Evolutionary conservation across 2,888 invertebrate genomes (phyloP).

Genomic region (Limnephilus rhombicus): DNA sequence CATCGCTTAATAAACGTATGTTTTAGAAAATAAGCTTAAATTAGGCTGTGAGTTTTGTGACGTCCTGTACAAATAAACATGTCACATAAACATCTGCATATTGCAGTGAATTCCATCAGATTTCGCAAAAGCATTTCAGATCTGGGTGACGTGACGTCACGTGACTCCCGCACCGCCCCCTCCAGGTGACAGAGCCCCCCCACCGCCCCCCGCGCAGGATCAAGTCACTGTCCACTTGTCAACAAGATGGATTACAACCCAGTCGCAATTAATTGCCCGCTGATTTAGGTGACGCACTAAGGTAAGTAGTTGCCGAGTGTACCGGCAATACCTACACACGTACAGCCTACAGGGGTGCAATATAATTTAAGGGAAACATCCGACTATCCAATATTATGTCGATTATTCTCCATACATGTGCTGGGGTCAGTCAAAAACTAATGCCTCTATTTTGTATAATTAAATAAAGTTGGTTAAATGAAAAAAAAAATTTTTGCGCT

Average conservation of each 20-base stretch:
- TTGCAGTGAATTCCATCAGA: neutral
- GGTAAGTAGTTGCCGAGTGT: constrained; percentile 13
- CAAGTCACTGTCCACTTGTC: constrained; percentile 66
- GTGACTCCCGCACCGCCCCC: constrained; percentile 14
- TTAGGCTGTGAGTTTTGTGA: neutral
- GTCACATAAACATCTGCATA: neutral
- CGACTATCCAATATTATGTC: neutral
- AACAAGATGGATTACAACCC: constrained; percentile 66
- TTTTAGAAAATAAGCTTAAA: neutral
- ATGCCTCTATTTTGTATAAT: too few relatives aligned
- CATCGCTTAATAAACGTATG: too few relatives aligned
- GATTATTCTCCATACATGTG: neutral
- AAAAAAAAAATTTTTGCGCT: too few relatives aligned
- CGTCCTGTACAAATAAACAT: neutral
- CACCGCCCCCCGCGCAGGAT: constrained; percentile 50
- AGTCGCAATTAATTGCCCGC: constrained; percentile 66
- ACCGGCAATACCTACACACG: neutral
- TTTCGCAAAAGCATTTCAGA: neutral
- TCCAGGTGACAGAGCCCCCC: constrained; percentile 13
- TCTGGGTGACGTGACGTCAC: constrained; percentile 32
- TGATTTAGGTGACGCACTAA: constrained; percentile 64
- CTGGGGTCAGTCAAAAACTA: too few relatives aligned
- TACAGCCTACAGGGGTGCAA: neutral
- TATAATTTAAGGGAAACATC: constrained; percentile 20
- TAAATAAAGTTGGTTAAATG: too few relatives aligned